phyloP scores from a whole-genome alignment of 2,113 vertebrate genomes.

The Hystrix cristata region DNA sequence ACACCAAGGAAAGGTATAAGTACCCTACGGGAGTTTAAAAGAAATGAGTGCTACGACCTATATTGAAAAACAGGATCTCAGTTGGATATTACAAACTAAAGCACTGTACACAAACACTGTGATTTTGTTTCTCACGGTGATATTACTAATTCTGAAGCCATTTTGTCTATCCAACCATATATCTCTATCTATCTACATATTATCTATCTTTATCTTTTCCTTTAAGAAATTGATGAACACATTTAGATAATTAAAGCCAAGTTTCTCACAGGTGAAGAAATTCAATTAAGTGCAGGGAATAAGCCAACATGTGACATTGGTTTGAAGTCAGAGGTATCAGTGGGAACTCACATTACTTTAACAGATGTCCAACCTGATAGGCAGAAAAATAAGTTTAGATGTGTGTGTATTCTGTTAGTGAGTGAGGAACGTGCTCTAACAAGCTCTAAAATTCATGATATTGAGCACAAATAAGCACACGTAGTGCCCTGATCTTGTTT shows the following conservation, averaged over 20 bases:
- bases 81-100: not conserved
- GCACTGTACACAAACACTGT: not conserved
- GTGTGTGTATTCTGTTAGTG: not conserved
- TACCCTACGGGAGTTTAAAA: not conserved
- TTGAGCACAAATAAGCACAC: not conserved
- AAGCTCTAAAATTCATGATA: not conserved
- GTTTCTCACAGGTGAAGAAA: not conserved
- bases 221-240: not conserved
- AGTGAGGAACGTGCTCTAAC: not conserved
- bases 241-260: not conserved
- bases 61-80: not conserved
- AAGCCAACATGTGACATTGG: not conserved
- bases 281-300: not conserved
- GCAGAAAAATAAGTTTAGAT: not conserved
- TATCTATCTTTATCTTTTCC: not conserved
- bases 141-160: not conserved
- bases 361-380: not conserved
- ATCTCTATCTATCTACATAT: not conserved
- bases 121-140: not conserved
- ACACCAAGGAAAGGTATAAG: not conserved
- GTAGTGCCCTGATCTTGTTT: not conserved
- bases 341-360: not conserved
- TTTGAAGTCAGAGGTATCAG: not conserved
- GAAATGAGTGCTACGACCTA: not conserved
- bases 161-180: not conserved